Evolutionary conservation across 2,113 vertebrate genomes (phyloP).

Genomic region (Nesoenas mayeri): DNA sequence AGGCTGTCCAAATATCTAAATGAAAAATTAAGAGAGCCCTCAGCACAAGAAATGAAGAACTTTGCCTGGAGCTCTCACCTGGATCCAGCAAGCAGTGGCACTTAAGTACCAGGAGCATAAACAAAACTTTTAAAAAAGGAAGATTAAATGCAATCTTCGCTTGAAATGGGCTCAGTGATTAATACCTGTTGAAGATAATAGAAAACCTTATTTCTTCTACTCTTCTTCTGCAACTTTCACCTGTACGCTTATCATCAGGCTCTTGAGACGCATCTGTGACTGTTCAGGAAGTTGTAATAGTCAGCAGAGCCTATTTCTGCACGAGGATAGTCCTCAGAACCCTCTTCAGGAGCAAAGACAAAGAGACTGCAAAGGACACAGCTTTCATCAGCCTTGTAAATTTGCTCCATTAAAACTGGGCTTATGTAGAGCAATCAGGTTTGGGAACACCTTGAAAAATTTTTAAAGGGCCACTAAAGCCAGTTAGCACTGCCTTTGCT

Average conservation of each 20-base stretch:
- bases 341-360: not conserved
- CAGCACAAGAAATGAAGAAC: not conserved
- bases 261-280: not conserved
- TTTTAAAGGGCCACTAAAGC: not conserved
- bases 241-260: not conserved
- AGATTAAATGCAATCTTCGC: not conserved
- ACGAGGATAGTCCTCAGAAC: not conserved
- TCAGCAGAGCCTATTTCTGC: not conserved
- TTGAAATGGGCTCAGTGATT: not conserved
- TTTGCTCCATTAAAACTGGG: not conserved
- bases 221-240: not conserved
- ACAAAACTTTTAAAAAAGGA: not conserved
- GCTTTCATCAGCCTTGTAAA: not conserved
- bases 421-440: not conserved
- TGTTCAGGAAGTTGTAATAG: not conserved
- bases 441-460: not conserved
- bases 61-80: not conserved
- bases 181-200: not conserved
- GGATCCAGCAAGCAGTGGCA: not conserved
- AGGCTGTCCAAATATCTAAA: conserved; percentile 7
- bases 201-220: not conserved
- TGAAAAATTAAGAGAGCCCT: not conserved
- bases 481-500: not conserved
- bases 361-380: not conserved
- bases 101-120: not conserved